Percentiles rank a stretch among this genome's conserved stretches.
These are phyloP conservation scores for Cyanoliseus patagonus DNA, from an alignment of 2,113 vertebrate species.

Conservation along the genomic window DNA sequence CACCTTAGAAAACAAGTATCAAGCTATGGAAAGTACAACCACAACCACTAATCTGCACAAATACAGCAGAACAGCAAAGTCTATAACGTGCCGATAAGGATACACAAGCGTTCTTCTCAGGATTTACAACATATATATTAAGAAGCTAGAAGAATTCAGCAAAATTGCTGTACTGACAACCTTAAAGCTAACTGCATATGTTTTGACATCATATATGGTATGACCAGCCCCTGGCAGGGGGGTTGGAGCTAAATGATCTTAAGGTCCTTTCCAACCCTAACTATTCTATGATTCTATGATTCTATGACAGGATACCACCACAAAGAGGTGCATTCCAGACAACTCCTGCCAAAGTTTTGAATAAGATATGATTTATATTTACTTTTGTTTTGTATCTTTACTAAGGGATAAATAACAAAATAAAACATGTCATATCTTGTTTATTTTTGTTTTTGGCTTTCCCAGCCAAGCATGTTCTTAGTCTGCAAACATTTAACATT, in stretches of 20 bases:
- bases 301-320: neutral
- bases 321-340: slow-evolving; percentile 50
- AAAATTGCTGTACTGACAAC: slow-evolving; percentile 56
- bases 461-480: slow-evolving; percentile 69
- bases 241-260: no score
- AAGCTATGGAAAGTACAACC: neutral
- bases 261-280: no score
- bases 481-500: slow-evolving; percentile 85
- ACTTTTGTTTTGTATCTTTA: slow-evolving; percentile 75
- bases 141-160: slow-evolving; percentile 62
- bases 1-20: neutral
- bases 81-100: slow-evolving; percentile 53
- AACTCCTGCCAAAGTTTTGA: slow-evolving; percentile 61
- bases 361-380: slow-evolving; percentile 75
- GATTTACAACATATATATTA: slow-evolving; percentile 65
- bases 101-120: slow-evolving; percentile 17
- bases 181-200: slow-evolving; percentile 57
- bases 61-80: slow-evolving; percentile 39
- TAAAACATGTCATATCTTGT: slow-evolving; percentile 79
- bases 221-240: neutral
- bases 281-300: neutral
- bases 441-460: slow-evolving; percentile 72
- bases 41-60: neutral
- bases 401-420: slow-evolving; percentile 78
- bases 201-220: slow-evolving; percentile 30